Percentiles rank a stretch among this genome's conserved stretches.
Evolutionary conservation across 2,797 vertebrate species (phyloP).

Genomic region (Gymnothorax javanicus): DNA sequence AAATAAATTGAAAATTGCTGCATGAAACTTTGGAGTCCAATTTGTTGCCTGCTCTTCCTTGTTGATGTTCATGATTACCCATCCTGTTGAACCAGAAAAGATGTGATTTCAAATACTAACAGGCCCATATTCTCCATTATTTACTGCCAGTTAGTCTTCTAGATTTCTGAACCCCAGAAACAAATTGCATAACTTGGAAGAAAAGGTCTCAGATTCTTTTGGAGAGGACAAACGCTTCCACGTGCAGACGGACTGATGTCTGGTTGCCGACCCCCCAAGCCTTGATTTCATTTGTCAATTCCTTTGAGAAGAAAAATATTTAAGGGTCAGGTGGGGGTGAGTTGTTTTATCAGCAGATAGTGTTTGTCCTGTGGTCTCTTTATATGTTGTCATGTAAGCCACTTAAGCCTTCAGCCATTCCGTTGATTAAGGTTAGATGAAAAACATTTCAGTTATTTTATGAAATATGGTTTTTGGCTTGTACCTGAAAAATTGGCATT

Average conservation of each 20-base stretch:
- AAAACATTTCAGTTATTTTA: not conserved
- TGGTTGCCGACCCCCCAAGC: not conserved
- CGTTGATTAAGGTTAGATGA: not conserved
- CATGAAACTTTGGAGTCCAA: conserved; percentile 51
- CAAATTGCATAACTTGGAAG: conserved; percentile 54
- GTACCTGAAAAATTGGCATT: not conserved
- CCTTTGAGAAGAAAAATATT: conserved; percentile 35
- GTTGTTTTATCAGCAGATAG: conserved; percentile 26
- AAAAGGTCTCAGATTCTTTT: conserved; percentile 44
- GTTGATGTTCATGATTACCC: conserved; percentile 47
- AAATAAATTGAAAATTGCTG: conserved; percentile 53
- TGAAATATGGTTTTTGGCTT: not conserved
- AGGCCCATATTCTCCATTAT: conserved; percentile 29
- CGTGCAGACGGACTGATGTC: conserved; percentile 49
- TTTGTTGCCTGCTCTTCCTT: conserved; percentile 52
- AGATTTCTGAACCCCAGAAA: conserved; percentile 43
- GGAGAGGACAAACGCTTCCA: conserved; percentile 51
- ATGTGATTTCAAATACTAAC: conserved; percentile 49
- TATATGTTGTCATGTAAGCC: not conserved
- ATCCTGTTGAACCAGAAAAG: conserved; percentile 48
- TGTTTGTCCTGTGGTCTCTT: conserved; percentile 24
- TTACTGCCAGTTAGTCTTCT: conserved; percentile 41
- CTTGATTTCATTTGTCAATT: conserved; percentile 36
- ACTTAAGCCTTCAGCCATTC: not conserved
- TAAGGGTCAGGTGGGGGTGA: conserved; percentile 27